A percentile compares a stretch with the other conserved stretches of the same genome.
phyloP scores from a whole-genome alignment of 2,797 vertebrate genomes.

The Chloroceryle inda region DNA sequence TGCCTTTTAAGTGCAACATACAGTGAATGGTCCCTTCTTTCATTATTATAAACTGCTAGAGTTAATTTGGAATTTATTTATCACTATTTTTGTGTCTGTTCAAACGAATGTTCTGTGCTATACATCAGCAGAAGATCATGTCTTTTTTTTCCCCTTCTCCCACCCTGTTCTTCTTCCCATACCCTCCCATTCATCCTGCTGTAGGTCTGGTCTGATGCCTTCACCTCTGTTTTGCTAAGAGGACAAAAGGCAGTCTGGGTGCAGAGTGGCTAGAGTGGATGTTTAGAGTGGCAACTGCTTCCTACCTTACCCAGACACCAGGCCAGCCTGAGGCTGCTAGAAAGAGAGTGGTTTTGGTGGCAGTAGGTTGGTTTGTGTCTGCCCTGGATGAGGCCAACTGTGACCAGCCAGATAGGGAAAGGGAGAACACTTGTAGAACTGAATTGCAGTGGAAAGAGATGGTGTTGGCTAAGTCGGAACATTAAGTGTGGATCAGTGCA shows the following conservation, averaged over 20 bases:
- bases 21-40: not conserved
- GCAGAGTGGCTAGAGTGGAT: not conserved
- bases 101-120: not conserved
- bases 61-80: not conserved
- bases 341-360: not conserved
- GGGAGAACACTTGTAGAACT: not conserved
- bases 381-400: not conserved
- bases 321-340: not conserved
- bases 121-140: not conserved
- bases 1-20: not conserved
- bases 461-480: not conserved
- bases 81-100: accelerated
- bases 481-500: not conserved
- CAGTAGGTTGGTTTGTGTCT: not conserved
- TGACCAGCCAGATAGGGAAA: not conserved
- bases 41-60: not conserved
- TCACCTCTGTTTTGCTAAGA: not conserved
- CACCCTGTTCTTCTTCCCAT: accelerated
- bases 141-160: not conserved
- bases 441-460: not conserved
- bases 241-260: not conserved
- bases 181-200: accelerated
- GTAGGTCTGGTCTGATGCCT: not conserved
- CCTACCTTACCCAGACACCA: accelerated
- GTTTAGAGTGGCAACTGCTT: not conserved